Percentiles rank a stretch among this genome's conserved stretches.
These are phyloP conservation scores for Lissonota sp. DNA, from an alignment of 2,888 invertebrate genomes.

Conservation along the genomic window DNA sequence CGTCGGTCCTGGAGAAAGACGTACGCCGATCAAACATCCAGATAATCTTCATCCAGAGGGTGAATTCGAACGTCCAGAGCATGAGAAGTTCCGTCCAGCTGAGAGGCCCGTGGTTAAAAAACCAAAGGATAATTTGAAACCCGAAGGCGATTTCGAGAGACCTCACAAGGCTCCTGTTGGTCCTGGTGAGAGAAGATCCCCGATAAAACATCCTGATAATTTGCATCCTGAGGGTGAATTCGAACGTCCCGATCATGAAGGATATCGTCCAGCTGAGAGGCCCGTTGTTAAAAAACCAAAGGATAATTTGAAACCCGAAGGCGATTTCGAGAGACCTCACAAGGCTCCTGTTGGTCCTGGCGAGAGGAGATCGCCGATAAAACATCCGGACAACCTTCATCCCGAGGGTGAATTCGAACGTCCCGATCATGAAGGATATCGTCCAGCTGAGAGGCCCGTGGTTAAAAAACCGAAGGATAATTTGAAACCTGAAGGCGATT, in stretches of 20 bases:
- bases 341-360: conserved; percentile 71
- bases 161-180: conserved; percentile 83
- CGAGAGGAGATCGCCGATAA: conserved; percentile 80
- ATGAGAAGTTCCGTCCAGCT: conserved; percentile 86
- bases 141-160: conserved; percentile 85
- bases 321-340: conserved; percentile 84
- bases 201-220: conserved; percentile 86
- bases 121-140: conserved; percentile 86
- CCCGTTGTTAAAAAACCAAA: conserved; percentile 78
- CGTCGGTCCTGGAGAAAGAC: conserved; percentile 86
- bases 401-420: conserved; percentile 85
- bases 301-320: conserved; percentile 84
- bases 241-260: conserved; percentile 70
- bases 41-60: conserved; percentile 87
- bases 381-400: conserved; percentile 85
- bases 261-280: conserved; percentile 64
- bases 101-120: conserved; percentile 88
- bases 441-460: conserved; percentile 81
- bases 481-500: conserved; percentile 84
- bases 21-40: conserved; percentile 84
- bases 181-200: conserved; percentile 83
- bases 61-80: conserved; percentile 86
- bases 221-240: conserved; percentile 82
- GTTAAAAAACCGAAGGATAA: conserved; percentile 84
- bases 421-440: conserved; percentile 74